Evolutionary conservation across 1,140 invertebrate species (phyloP).

Genomic region (Tetragonula clypearis): DNA sequence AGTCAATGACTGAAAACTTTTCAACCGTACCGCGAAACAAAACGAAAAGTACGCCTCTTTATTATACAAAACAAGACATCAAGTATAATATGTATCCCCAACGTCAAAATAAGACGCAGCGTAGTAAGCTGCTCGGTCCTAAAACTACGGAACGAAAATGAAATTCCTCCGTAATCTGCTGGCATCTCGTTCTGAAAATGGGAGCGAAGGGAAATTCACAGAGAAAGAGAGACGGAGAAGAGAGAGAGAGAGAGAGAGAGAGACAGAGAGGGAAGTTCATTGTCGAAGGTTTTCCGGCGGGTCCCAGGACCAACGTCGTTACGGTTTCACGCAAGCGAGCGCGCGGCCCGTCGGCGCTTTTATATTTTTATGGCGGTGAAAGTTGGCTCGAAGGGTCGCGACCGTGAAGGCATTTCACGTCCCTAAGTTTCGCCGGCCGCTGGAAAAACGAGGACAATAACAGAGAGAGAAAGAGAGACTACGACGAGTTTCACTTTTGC

Average conservation of each 20-base stretch:
- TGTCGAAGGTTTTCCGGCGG: conserved; percentile 15
- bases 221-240: too few relatives aligned
- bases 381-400: conserved; percentile 75
- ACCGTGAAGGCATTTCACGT: conserved; percentile 66
- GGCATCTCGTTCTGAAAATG: background rate
- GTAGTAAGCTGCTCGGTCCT: background rate
- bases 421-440: conserved; percentile 68
- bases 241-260: background rate
- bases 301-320: background rate
- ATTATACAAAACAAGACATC: background rate
- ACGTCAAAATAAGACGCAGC: background rate
- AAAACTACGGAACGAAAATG: background rate
- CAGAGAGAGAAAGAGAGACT: background rate
- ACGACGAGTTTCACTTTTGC: conserved; percentile 76
- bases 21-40: rapidly evolving
- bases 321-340: conserved; percentile 76
- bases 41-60: background rate
- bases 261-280: conserved; percentile 7
- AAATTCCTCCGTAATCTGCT: background rate
- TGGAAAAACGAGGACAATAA: conserved; percentile 76
- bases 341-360: conserved; percentile 65
- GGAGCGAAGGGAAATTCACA: background rate
- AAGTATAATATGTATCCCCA: background rate
- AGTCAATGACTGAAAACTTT: background rate
- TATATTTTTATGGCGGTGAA: conserved; percentile 81